Base-by-base conservation (phyloP, 2,113 vertebrate species). In the Forbesichthys papilliferus region DNA sequence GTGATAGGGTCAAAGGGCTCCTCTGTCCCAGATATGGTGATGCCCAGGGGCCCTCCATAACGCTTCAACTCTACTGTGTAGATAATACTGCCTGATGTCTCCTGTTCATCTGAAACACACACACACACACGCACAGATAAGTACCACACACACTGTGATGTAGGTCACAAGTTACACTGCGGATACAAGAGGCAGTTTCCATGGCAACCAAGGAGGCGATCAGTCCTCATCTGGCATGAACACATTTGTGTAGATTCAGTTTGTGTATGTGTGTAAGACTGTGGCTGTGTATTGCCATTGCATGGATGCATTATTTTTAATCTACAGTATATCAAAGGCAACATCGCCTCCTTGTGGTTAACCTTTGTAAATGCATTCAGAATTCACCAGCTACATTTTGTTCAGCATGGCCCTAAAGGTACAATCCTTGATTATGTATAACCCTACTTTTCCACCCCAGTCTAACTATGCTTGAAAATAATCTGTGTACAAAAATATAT, bases 1-100 rank as follows among this genome's bases (percentile, higher is more conserved):
- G 96, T 93, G 3, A 99, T 98, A 64, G 97, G 97, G 85, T 99
- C 97, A 0, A 99, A 99, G 59, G 97, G 97, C 65, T 99, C 97
- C 90, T 99, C 97, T 0, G 97, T 99, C 80, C 97, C 97, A 0
- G 97, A 99, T 90, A 99, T 99, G 82, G 97, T 99, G 88, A 99
- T 99, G 68, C 96, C 97, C 87, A 99, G 88, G 7, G 97, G 97
- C 0, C 97, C 97, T 0, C 97, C 97, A 0, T 98, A 97, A 11
- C 97, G 87, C 84, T 98, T 98, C 83, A 99, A 84, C 78, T 98
- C 96, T 89, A 99, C 97, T 0, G 97, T 98, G 91, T 98, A 98
- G 89, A 95, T 98, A 79, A 99, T 96, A 67, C 96, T 96, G 14
- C 97, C 96, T 0, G 95, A 95, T 3, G 94, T 94, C 87, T 99